Conservation (phyloP, 2,888 invertebrate genomes). For the Erebia palarica region DNA sequence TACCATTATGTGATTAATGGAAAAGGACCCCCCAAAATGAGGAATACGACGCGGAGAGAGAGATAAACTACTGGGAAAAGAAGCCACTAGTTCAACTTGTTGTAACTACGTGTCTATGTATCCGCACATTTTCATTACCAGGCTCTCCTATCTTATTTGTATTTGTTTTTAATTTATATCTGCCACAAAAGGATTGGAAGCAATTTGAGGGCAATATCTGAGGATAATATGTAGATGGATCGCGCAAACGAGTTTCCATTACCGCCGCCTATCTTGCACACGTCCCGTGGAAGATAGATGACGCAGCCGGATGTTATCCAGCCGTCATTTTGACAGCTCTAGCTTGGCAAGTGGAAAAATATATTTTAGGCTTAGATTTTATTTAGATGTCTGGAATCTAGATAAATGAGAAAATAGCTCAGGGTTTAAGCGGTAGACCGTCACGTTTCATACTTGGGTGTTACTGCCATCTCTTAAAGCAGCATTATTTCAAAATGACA, state of each 20-base stretch:
- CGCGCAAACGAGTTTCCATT: constrained; percentile 49
- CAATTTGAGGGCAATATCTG: constrained; percentile 31
- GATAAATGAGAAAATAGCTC: neutral
- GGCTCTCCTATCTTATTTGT: neutral
- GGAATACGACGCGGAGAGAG: no score
- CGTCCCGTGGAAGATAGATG: constrained; percentile 64
- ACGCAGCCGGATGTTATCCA: constrained; percentile 63
- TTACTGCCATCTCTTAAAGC: no score
- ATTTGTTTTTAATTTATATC: neutral
- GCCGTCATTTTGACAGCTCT: constrained; percentile 51
- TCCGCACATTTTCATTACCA: neutral
- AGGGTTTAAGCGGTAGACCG: no score
- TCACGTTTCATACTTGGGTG: no score
- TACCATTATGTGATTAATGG: no score
- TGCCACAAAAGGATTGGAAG: constrained; percentile 32
- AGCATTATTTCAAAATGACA: no score
- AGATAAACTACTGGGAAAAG: no score
- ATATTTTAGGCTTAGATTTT: constrained; percentile 16
- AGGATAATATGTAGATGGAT: constrained; percentile 42
- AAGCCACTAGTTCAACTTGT: no score
- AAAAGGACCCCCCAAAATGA: no score
- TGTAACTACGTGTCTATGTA: neutral
- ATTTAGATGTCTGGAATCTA: neutral
- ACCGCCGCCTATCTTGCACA: constrained; percentile 38
- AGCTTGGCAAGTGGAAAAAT: constrained; percentile 12